phyloP scores from a whole-genome alignment of 2,113 vertebrate species.

The Cacatua alba region DNA sequence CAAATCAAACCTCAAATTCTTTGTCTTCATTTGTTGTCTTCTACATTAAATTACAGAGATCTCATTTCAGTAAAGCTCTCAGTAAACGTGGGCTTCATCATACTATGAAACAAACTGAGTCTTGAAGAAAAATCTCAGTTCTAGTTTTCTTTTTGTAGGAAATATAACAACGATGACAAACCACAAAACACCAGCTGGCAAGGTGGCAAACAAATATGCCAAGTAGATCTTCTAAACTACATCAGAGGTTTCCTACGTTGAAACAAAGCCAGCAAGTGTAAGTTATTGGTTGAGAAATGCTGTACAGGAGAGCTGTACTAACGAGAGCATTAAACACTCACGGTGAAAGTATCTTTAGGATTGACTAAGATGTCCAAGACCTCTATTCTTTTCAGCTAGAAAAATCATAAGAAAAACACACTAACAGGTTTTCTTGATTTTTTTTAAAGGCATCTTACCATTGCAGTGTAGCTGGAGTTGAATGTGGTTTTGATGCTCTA shows the following conservation, averaged over 20 bases:
- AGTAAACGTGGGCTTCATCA: background rate
- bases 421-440: background rate
- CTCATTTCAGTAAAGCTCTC: background rate
- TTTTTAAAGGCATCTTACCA: conserved; percentile 82
- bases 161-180: background rate
- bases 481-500: conserved; percentile 96
- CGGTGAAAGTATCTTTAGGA: background rate
- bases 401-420: background rate
- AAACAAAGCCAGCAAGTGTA: background rate
- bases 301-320: background rate
- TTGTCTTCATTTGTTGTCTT: background rate
- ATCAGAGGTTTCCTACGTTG: background rate
- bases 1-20: background rate
- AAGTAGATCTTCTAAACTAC: background rate
- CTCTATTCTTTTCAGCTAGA: background rate
- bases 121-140: background rate
- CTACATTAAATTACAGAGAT: background rate
- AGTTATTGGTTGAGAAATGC: background rate
- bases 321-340: background rate
- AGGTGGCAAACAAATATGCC: background rate
- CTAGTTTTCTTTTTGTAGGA: background rate
- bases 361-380: background rate
- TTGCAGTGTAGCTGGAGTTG: conserved; percentile 96
- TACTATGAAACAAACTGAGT: background rate
- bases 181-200: background rate